Evolutionary conservation across 30 jellyfish, hydroid and myxozoan species (phyloP).

Genomic region (Aurelia sp.): DNA sequence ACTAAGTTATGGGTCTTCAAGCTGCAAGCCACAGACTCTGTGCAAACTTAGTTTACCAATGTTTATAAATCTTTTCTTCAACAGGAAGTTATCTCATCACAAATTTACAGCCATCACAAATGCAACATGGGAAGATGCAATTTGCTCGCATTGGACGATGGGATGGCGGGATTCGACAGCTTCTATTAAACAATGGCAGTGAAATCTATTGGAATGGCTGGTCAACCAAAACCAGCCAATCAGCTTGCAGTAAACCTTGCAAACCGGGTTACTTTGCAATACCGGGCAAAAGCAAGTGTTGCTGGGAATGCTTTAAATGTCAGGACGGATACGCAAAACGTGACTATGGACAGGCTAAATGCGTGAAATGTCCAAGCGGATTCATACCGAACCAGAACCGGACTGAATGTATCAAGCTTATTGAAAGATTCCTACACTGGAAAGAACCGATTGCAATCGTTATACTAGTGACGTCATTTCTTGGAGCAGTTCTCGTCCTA

Average conservation of each 20-base stretch:
- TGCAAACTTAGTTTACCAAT: too few relatives aligned
- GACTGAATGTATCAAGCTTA: constrained; percentile 62
- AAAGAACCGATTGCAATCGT: constrained; percentile 37
- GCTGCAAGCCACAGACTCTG: too few relatives aligned
- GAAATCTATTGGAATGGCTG: constrained; percentile 57
- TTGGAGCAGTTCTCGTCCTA: constrained; percentile 48
- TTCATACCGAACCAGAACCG: constrained; percentile 55
- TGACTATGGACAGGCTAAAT: constrained; percentile 29
- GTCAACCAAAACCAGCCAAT: constrained; percentile 38
- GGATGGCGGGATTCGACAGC: constrained; percentile 53
- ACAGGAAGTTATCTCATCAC: constrained; percentile 56
- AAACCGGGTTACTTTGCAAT: constrained; percentile 82
- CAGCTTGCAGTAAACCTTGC: constrained; percentile 85
- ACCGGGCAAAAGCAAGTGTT: constrained; percentile 74
- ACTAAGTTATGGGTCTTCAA: too few relatives aligned
- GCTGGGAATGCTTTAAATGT: constrained; percentile 90
- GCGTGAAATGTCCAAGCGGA: constrained; percentile 64
- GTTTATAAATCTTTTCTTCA: too few relatives aligned
- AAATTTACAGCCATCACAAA: constrained; percentile 28
- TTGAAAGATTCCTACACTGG: constrained; percentile 36
- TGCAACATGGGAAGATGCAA: constrained; percentile 1
- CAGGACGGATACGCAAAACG: constrained; percentile 55
- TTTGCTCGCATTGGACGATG: constrained; percentile 69
- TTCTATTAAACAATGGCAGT: constrained; percentile 19
- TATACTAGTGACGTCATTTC: constrained; percentile 36